Conservation (phyloP, 2,113 vertebrate species). For the Phaethornis superciliosus region DNA sequence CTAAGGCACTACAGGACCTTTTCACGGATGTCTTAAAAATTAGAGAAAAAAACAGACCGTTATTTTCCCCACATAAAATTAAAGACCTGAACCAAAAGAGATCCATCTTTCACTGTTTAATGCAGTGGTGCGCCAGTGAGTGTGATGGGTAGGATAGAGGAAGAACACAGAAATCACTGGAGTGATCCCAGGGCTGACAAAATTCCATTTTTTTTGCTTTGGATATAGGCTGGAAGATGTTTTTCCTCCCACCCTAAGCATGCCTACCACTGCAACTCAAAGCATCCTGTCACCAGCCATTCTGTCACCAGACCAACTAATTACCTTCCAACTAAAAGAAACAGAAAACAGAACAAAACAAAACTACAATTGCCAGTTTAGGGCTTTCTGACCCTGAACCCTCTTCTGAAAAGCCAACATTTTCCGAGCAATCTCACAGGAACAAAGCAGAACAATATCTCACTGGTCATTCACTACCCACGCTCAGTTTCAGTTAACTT, state of each 20-base stretch:
- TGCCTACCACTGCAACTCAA: background rate
- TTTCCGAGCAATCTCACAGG: background rate
- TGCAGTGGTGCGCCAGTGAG: background rate
- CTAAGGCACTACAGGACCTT: background rate
- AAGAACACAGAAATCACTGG: background rate
- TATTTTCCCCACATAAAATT: background rate
- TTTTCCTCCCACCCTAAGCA: background rate
- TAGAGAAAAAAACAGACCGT: background rate
- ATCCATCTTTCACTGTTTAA: background rate
- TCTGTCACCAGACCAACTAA: background rate
- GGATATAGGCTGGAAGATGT: background rate
- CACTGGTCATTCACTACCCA: background rate
- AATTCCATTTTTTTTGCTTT: background rate
- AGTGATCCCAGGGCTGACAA: background rate
- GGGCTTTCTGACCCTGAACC: background rate
- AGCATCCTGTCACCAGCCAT: background rate
- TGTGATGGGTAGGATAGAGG: accelerated
- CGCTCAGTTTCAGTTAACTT: background rate
- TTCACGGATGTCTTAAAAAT: background rate
- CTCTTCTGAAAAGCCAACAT: background rate
- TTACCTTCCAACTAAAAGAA: background rate
- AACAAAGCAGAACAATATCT: accelerated
- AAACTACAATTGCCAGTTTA: background rate
- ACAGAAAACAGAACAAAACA: accelerated
- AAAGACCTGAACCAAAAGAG: background rate